Conservation (phyloP, 2,888 invertebrate genomes). For the Callyntrura guangdongensis region DNA sequence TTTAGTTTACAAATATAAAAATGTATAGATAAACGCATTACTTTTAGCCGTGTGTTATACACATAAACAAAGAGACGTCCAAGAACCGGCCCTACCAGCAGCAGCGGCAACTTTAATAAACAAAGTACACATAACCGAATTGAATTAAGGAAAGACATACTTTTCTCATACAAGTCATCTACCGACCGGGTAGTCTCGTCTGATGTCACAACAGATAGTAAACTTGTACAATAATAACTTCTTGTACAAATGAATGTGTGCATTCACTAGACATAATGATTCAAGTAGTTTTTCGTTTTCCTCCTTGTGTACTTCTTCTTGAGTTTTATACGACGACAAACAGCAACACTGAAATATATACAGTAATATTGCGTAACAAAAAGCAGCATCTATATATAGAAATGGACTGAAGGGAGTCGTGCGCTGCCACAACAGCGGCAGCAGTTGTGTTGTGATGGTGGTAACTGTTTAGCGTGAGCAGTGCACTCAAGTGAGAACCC, state of each 20-base stretch:
- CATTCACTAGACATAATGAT: constrained; percentile 33
- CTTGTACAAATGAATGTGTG: constrained; percentile 39
- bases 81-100: no score
- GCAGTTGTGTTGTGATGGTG: no score
- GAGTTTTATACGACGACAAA: background rate
- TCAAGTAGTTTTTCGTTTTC: constrained; percentile 39
- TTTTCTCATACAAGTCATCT: background rate
- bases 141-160: constrained; percentile 10
- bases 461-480: background rate
- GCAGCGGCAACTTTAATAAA: no score
- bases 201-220: constrained; percentile 36
- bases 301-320: background rate
- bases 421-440: no score
- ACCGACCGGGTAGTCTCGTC: constrained; percentile 9
- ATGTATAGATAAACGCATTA: no score
- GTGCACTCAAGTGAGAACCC: constrained; percentile 73
- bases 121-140: background rate
- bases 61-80: no score
- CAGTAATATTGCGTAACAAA: background rate
- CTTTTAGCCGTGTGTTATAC: no score
- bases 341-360: constrained; percentile 9
- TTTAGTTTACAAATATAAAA: no score
- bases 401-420: constrained; percentile 23
- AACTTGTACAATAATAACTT: constrained; percentile 51
- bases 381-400: constrained; percentile 39